Base-by-base conservation (phyloP, 2,888 invertebrate species). In the Protula sp. region DNA sequence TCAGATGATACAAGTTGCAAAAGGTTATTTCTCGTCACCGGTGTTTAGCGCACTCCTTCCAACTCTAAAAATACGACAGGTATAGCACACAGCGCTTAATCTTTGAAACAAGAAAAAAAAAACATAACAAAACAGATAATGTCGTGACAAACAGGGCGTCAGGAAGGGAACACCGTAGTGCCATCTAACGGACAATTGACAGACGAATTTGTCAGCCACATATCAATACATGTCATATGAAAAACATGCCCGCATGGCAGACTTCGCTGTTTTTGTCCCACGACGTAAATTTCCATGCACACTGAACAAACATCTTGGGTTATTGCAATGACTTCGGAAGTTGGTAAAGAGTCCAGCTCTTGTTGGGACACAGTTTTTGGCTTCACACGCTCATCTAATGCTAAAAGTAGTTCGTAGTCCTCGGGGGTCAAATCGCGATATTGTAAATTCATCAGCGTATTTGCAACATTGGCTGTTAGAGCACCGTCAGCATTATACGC, bases 361-460 rank as follows among this genome's bases (percentile, higher is more conserved):
- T 61, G 61, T 29, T 64, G 58, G 5, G 69, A 61, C 2, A 78
- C 57, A 28, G 78, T 78, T 66, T 77, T 78, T 2, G 76, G 75
- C 30, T 70, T 67, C 2, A 79, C 74, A 24, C 72, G 58, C 29
- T 78, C 75, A 51, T 79, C 79, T n/a, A 79, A 67, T 30, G 69
- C 59, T 5, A 75, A 66, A 22, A 79, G 66, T 30, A 74, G 56
- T 4, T 79, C 79, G 57, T 79, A 79, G 57, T 79, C 79, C 57
- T 79, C 78, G 0, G 79, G 79, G 3, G 75, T 75, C n/a, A 79
- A 58, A 1, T 79, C 79, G n/a, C 79, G 64, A 58, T 78, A 74
- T 57, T 79, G 78, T 3, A 79, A 47, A 24, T 53, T 67, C 14
- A 78, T 74, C 9, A 79, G 63, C 30, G 74, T 57, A 30, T 68